Evolutionary conservation across 2,888 invertebrate species (phyloP).

Genomic region (Phaedon cochleariae): DNA sequence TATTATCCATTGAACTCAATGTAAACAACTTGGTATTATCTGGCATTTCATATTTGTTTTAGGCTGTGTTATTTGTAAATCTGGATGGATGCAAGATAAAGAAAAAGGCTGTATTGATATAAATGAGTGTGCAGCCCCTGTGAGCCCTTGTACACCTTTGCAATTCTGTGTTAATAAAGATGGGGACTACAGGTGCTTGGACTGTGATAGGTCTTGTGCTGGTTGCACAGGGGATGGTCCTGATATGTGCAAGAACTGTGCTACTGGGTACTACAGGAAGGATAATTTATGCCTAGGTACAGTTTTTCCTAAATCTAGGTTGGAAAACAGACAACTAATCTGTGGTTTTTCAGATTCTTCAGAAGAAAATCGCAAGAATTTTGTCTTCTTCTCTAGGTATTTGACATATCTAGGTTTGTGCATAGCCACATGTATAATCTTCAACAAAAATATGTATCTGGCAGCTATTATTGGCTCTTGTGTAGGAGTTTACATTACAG

Average conservation of each 20-base stretch:
- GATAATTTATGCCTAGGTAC: conserved; percentile 83
- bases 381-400: conserved; percentile 74
- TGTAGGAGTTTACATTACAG: conserved; percentile 83
- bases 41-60: too few species aligned
- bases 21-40: too few species aligned
- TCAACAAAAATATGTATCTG: conserved; percentile 79
- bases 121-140: conserved; percentile 78
- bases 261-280: conserved; percentile 73
- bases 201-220: conserved; percentile 85
- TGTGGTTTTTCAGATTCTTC: conserved; percentile 60
- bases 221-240: conserved; percentile 91
- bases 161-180: conserved; percentile 91
- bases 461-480: conserved; percentile 82
- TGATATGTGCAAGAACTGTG: conserved; percentile 88
- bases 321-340: background rate
- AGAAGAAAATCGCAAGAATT: conserved; percentile 65
- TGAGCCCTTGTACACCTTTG: conserved; percentile 67
- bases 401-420: conserved; percentile 86
- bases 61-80: conserved; percentile 71
- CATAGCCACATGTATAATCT: conserved; percentile 84
- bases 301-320: too few species aligned
- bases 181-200: conserved; percentile 82
- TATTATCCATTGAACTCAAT: too few species aligned
- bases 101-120: conserved; percentile 84
- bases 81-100: conserved; percentile 78